Percentiles rank a stretch among this genome's conserved stretches.
Conservation (phyloP, 2,888 invertebrate genomes). For the Eupelmus urozonus region DNA sequence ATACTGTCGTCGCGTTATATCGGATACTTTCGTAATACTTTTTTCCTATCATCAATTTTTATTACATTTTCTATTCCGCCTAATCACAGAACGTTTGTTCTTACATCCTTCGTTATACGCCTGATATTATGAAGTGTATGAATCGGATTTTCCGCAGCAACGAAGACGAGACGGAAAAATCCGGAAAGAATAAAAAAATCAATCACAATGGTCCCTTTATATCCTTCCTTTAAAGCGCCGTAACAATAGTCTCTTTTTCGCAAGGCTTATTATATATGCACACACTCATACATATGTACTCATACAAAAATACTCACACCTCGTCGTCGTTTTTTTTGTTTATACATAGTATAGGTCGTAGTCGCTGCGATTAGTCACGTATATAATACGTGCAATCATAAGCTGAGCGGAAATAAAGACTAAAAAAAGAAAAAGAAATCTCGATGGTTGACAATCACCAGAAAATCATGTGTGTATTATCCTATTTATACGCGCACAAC, state of each 20-base stretch:
- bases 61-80: too few relatives aligned
- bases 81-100: too few relatives aligned
- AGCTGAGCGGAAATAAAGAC: background rate
- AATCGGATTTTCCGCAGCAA: too few relatives aligned
- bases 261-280: slow-evolving; percentile 1
- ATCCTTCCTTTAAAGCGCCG: background rate
- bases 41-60: background rate
- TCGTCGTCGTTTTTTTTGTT: background rate
- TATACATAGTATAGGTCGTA: background rate
- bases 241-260: slow-evolving; percentile 38
- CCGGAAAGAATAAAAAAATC: background rate
- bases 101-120: too few relatives aligned
- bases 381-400: slow-evolving; percentile 14
- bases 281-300: background rate
- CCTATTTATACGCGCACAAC: slow-evolving; percentile 1
- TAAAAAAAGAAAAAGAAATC: background rate
- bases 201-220: slow-evolving; percentile 45
- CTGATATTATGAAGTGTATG: too few relatives aligned
- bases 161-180: too few relatives aligned
- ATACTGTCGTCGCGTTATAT: slow-evolving; percentile 33
- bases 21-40: slow-evolving; percentile 44
- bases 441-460: too few relatives aligned
- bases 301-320: slow-evolving; percentile 33
- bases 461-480: background rate
- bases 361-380: slow-evolving; percentile 3